These are phyloP conservation scores for Epistrophe grossulariae DNA, from an alignment of 2,888 invertebrate species.

Conservation along the genomic window DNA sequence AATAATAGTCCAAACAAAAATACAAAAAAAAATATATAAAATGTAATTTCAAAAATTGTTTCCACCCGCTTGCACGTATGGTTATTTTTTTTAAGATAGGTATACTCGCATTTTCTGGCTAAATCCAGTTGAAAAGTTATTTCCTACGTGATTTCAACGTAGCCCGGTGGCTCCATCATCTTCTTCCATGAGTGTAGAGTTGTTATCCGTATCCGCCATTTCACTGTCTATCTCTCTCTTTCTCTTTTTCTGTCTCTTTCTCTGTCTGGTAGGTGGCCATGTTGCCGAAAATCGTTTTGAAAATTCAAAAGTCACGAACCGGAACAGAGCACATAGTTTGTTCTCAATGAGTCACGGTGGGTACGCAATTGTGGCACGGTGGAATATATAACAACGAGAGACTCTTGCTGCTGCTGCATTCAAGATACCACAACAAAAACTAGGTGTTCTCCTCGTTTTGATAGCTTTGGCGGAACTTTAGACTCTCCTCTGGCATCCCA, in stretches of 20 bases:
- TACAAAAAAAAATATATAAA: neutral
- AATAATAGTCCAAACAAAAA: neutral
- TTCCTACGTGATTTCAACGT: constrained; percentile 59
- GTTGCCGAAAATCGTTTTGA: constrained; percentile 62
- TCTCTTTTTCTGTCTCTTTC: neutral
- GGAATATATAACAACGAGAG: constrained; percentile 32
- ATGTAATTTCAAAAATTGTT: constrained; percentile 44
- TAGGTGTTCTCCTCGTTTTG: constrained; percentile 9
- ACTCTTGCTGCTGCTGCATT: constrained; percentile 28
- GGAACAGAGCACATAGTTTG: constrained; percentile 48
- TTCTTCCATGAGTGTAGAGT: constrained; percentile 12
- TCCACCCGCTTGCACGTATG: constrained; percentile 33
- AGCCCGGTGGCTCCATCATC: constrained; percentile 21
- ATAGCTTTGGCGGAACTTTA: constrained; percentile 11
- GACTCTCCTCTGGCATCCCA: constrained; percentile 22
- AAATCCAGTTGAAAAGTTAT: constrained; percentile 69
- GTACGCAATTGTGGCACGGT: constrained; percentile 14
- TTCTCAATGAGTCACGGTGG: constrained; percentile 67
- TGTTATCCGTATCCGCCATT: constrained; percentile 22
- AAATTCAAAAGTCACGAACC: constrained; percentile 73
- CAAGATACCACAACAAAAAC: constrained; percentile 40
- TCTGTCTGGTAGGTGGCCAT: neutral
- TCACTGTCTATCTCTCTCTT: neutral
- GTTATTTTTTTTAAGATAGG: constrained; percentile 11
- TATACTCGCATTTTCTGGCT: constrained; percentile 7